Base-by-base conservation (phyloP, 2,113 vertebrate genomes). In the Cygnus buccinator region DNA sequence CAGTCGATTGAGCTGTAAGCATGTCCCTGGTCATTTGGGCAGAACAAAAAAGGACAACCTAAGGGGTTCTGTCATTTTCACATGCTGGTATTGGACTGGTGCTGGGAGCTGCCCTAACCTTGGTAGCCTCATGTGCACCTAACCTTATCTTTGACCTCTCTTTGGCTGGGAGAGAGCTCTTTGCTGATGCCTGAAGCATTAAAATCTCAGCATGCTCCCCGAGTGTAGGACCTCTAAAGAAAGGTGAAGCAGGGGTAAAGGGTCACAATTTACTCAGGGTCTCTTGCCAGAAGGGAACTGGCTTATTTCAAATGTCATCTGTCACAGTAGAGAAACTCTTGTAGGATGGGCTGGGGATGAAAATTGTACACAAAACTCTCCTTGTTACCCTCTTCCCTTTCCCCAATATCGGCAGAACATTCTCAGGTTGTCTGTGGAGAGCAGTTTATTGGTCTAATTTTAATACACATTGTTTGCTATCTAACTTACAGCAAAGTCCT, bases 341-440 rank as follows among this genome's bases (percentile, higher is more conserved):
- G 29, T 39, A 44, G 33, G 50, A n/a, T 76, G 54, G 74, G 1
- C 9, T 35, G 57, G 25, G 8, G 14, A 39, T 81, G 33, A 72
- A 84, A 68, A 84, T 26, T 1, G 5, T 43, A 16, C 17, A 4
- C 23, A 73, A 85, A 63, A 23, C 4, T 44, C 5, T 54, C 20
- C 11, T 3, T 84, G 43, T 41, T 63, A 25, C 3, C 2, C 7
- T 63, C 5, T 86, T 20, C 3, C 2, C 10, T 67, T 81, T 80
- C 43, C 39, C 18, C 12, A 15, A 31, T 13, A 10, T 20, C 9
- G 4, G 7, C 31, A 52, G 25, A 72, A 8, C 0, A 0, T 20
- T 44, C 71, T 70, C 8, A 50, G 10, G 12, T 50, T 13, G 31
- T 70, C 54, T 70, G 19, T 65, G 39, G 18, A 61, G 6, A 20